These are phyloP conservation scores for Copidosoma floridanum DNA, from an alignment of 1,140 invertebrate genomes.

Conservation along the genomic window DNA sequence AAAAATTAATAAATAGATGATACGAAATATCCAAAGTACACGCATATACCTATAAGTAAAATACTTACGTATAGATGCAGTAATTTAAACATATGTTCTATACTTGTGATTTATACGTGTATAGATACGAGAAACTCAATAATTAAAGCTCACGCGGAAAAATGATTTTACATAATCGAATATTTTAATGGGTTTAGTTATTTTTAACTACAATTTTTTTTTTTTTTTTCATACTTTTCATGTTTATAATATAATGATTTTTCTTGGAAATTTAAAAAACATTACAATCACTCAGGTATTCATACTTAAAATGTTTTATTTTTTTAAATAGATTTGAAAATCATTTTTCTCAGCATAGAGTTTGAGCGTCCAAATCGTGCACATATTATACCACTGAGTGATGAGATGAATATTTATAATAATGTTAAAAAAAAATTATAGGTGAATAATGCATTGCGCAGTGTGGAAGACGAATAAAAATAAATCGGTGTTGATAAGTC, in stretches of 20 bases:
- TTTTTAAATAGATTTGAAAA: neutral
- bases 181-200: neutral
- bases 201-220: no score
- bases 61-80: slow-evolving; percentile 3
- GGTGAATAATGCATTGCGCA: neutral
- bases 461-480: neutral
- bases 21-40: slow-evolving; percentile 1
- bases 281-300: no score
- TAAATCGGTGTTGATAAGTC: no score
- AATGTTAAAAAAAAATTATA: slow-evolving; percentile 32
- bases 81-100: slow-evolving; percentile 29
- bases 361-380: slow-evolving; percentile 7
- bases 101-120: slow-evolving; percentile 16
- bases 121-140: neutral
- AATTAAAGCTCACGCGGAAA: neutral
- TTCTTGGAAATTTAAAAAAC: no score
- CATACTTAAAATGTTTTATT: neutral
- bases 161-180: neutral
- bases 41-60: neutral
- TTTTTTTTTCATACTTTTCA: neutral
- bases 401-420: slow-evolving; percentile 34
- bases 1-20: slow-evolving; percentile 37
- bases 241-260: no score
- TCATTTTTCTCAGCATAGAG: neutral
- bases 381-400: slow-evolving; percentile 25